A percentile compares a stretch with the other conserved stretches of the same genome.
Evolutionary conservation across 2,797 vertebrate species (phyloP).

Genomic region (Gila robusta): DNA sequence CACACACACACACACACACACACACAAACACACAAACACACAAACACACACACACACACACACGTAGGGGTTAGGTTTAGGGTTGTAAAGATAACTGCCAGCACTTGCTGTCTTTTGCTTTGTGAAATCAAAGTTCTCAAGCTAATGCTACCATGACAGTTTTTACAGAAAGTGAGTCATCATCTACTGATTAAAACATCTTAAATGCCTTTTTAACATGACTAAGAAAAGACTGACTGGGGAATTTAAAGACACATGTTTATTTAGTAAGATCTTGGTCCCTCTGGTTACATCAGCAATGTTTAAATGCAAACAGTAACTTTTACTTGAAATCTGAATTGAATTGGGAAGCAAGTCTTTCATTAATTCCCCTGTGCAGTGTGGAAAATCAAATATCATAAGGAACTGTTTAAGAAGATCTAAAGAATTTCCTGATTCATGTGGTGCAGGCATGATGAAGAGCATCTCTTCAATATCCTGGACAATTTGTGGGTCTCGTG

Average conservation of each 20-base stretch:
- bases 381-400: constrained; percentile 32
- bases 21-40: constrained; percentile 32
- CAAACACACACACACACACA: constrained; percentile 16
- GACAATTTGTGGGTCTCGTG: constrained; percentile 21
- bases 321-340: constrained; percentile 6
- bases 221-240: neutral
- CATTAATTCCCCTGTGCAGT: neutral
- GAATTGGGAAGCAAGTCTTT: neutral
- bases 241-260: neutral
- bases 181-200: neutral
- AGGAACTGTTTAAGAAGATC: constrained; percentile 19
- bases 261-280: neutral
- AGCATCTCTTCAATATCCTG: constrained; percentile 25
- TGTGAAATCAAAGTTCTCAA: neutral
- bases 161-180: neutral
- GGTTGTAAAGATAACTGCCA: constrained; percentile 23
- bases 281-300: neutral
- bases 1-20: constrained; percentile 32
- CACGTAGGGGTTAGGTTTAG: neutral
- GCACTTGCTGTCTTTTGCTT: neutral
- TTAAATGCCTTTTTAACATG: neutral
- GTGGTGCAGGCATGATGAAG: constrained; percentile 5
- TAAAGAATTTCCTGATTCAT: neutral
- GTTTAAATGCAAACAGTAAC: constrained; percentile 8
- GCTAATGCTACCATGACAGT: neutral